A percentile compares a stretch with the other conserved stretches of the same genome.
These are phyloP conservation scores for Zosterops borbonicus DNA, from an alignment of 2,113 vertebrate species.

Conservation along the genomic window DNA sequence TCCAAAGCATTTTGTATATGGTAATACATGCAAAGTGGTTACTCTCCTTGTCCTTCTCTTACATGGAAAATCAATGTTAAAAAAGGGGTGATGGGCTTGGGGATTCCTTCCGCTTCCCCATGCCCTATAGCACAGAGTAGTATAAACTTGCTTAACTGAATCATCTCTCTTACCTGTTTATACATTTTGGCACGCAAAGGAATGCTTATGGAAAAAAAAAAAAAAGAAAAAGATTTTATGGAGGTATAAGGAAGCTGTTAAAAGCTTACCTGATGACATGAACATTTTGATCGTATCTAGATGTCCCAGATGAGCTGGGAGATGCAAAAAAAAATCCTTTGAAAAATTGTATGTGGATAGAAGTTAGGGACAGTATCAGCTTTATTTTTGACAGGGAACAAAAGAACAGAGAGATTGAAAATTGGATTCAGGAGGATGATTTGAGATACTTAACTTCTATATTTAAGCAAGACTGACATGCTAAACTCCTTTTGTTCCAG, in stretches of 20 bases:
- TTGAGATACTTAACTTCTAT: constrained; percentile 1
- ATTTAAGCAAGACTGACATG: constrained; percentile 1
- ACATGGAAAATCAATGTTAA: background rate
- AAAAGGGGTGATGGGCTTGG: background rate
- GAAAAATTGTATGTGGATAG: background rate
- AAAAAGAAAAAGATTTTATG: background rate
- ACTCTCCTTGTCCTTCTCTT: background rate
- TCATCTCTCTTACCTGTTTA: background rate
- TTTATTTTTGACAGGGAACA: background rate
- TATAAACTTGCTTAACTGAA: background rate
- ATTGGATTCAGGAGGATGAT: background rate
- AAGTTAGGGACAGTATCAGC: background rate
- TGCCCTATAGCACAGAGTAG: background rate
- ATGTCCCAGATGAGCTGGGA: background rate
- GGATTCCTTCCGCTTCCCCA: fast-evolving
- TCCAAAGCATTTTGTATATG: background rate
- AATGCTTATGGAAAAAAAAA: background rate
- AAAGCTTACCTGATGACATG: background rate
- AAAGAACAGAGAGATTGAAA: background rate
- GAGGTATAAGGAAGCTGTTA: background rate
- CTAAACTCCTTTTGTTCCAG: background rate
- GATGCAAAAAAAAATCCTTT: background rate
- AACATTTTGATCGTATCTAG: background rate
- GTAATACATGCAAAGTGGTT: background rate
- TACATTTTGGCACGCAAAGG: background rate